Conservation (phyloP, 2,113 vertebrate genomes). For the Prietella phreatophila region DNA sequence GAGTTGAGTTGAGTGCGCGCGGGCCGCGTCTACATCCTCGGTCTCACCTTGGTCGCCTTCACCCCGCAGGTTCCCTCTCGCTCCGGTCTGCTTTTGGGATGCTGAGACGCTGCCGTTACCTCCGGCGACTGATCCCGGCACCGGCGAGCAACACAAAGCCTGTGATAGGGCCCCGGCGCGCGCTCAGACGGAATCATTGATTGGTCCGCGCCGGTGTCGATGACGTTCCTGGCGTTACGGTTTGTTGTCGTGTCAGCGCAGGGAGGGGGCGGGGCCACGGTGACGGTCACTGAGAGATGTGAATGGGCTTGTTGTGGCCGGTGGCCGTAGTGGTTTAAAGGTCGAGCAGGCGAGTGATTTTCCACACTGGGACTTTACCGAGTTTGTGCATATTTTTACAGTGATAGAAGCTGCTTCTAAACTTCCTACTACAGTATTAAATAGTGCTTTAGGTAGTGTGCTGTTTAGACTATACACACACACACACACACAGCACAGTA, state of each 20-base stretch:
- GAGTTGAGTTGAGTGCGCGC: neutral
- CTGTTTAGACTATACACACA: neutral
- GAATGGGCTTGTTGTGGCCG: slow-evolving; percentile 48
- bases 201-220: slow-evolving; percentile 54
- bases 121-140: slow-evolving; percentile 58
- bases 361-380: neutral
- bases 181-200: slow-evolving; percentile 43
- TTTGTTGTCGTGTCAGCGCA: slow-evolving; percentile 57
- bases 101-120: slow-evolving; percentile 59
- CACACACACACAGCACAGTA: neutral
- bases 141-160: slow-evolving; percentile 60
- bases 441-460: neutral
- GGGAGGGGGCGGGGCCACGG: slow-evolving; percentile 52
- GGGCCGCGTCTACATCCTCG: slow-evolving; percentile 59
- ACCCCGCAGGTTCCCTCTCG: slow-evolving; percentile 60
- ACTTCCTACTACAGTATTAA: neutral
- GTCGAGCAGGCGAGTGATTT: slow-evolving; percentile 2
- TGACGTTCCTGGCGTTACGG: slow-evolving; percentile 54
- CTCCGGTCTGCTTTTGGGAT: slow-evolving; percentile 56
- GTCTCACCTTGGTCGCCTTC: slow-evolving; percentile 61
- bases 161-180: slow-evolving; percentile 57
- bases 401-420: too few species aligned
- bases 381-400: neutral
- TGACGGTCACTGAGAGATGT: slow-evolving; percentile 50
- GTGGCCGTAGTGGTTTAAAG: neutral